A percentile compares a stretch with the other conserved stretches of the same genome.
phyloP scores from a whole-genome alignment of 2,113 vertebrate genomes.

The Argyrosomus japonicus region DNA sequence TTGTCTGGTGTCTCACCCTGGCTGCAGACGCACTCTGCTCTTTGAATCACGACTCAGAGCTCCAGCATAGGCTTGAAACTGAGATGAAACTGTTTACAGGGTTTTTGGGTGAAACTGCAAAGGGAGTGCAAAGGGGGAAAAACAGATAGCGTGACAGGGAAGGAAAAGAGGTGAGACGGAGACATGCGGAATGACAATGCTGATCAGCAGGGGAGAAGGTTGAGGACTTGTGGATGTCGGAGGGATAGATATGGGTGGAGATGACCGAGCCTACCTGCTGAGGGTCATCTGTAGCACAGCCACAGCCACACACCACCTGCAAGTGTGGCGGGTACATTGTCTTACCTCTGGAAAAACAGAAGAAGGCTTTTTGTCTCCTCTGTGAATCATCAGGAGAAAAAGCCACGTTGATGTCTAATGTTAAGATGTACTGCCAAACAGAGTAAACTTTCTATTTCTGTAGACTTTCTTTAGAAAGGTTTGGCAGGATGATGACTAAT shows the following conservation, averaged over 20 bases:
- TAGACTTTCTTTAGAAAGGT: slow-evolving; percentile 1
- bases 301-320: slow-evolving; percentile 6
- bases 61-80: slow-evolving; percentile 1
- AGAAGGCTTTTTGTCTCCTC: not conserved
- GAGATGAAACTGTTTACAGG: not conserved
- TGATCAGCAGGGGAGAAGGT: slow-evolving; percentile 30
- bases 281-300: slow-evolving; percentile 41
- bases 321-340: slow-evolving; percentile 16
- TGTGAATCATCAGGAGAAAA: slow-evolving; percentile 38
- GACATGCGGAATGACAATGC: not conserved
- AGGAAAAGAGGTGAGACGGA: not conserved
- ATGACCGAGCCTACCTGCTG: slow-evolving; percentile 30
- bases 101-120: slow-evolving; percentile 1
- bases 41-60: slow-evolving; percentile 31
- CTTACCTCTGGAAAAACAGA: slow-evolving; percentile 21
- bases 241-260: slow-evolving; percentile 2
- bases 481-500: slow-evolving; percentile 31
- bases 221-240: slow-evolving; percentile 16
- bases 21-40: slow-evolving; percentile 25
- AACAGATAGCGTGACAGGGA: not conserved
- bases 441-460: slow-evolving; percentile 10
- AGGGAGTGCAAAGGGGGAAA: not conserved
- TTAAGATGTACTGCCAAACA: slow-evolving; percentile 9
- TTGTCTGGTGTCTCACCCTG: slow-evolving; percentile 9
- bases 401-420: slow-evolving; percentile 13